Evolutionary conservation across 2,113 vertebrate species (phyloP).

Genomic region (Ptilorrhoa leucosticta): DNA sequence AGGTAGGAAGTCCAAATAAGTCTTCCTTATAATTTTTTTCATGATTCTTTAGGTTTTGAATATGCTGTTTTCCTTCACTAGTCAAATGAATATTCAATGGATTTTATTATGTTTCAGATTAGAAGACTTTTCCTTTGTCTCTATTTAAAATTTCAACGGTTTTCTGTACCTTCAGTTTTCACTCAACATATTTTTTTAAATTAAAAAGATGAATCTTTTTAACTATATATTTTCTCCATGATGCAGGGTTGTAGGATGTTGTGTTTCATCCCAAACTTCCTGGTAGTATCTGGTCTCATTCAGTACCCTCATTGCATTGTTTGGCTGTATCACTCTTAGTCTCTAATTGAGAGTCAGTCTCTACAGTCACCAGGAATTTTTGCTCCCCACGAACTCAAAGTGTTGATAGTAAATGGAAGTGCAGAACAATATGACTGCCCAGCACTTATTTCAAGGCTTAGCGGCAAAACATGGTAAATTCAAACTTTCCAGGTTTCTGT

Average conservation of each 20-base stretch:
- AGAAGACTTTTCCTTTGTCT: background rate
- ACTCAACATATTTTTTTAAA: background rate
- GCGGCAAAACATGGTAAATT: background rate
- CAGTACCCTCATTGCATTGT: background rate
- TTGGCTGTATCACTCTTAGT: background rate
- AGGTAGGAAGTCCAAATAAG: background rate
- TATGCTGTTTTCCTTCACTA: background rate
- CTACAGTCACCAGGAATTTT: background rate
- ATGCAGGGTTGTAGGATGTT: fast-evolving
- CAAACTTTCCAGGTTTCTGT: background rate
- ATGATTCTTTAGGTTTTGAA: background rate
- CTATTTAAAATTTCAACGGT: background rate
- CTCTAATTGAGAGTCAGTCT: background rate
- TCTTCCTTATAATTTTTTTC: background rate
- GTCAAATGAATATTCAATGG: background rate
- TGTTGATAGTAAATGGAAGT: background rate
- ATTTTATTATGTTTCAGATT: background rate
- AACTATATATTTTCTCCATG: background rate
- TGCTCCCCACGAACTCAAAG: background rate
- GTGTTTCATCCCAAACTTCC: background rate
- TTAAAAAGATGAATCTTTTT: background rate
- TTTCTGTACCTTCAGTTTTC: background rate
- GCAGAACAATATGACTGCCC: background rate
- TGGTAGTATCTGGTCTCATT: background rate
- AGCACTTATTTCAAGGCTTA: background rate